Evolutionary conservation across 2,113 vertebrate species (phyloP).

Genomic region (Tiliqua scincoides): DNA sequence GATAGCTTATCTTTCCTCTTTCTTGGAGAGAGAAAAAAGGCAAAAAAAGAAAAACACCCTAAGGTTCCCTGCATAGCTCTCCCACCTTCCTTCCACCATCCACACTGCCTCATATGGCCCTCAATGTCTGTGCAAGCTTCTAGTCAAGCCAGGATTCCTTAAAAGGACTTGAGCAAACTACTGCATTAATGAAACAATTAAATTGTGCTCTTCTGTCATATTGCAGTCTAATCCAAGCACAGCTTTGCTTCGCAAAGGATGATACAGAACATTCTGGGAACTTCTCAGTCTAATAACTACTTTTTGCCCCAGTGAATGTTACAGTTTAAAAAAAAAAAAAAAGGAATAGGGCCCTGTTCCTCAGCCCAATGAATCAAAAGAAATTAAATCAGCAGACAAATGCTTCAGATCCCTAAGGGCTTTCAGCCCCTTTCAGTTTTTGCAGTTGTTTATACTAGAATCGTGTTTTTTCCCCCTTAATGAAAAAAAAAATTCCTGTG

Average conservation of each 20-base stretch:
- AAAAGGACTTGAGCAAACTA: background rate
- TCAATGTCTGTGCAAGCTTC: background rate
- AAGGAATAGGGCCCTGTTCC: conserved; percentile 7
- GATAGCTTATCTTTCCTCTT: background rate
- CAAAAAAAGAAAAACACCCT: background rate
- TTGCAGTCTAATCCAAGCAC: background rate
- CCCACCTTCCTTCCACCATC: background rate
- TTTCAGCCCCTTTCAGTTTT: conserved; percentile 44
- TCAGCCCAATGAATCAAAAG: background rate
- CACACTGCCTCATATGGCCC: background rate
- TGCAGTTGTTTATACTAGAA: conserved; percentile 32
- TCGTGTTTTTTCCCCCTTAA: background rate
- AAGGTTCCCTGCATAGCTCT: background rate
- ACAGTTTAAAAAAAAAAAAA: background rate
- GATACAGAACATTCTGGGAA: conserved; percentile 14
- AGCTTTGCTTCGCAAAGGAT: background rate
- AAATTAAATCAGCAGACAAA: conserved; percentile 26
- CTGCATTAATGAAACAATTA: background rate
- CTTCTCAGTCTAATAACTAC: background rate
- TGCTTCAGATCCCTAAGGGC: background rate
- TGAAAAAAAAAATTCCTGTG: background rate
- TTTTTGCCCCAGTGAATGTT: background rate
- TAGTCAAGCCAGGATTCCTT: background rate
- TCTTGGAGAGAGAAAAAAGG: background rate
- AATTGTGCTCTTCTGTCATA: background rate